These are phyloP conservation scores for Cotesia vestalis DNA, from an alignment of 1,140 invertebrate genomes.

Conservation along the genomic window DNA sequence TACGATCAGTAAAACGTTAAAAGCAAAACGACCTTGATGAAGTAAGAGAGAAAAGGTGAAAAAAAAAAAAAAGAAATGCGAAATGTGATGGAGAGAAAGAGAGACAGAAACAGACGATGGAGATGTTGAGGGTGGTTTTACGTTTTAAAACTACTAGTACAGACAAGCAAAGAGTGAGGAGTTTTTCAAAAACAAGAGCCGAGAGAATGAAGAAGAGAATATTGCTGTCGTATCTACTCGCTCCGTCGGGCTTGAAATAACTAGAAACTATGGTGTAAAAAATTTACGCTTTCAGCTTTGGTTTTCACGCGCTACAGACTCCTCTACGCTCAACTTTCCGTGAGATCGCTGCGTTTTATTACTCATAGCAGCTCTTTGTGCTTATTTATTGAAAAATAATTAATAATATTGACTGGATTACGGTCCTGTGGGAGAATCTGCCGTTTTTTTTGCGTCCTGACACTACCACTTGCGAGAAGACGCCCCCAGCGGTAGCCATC, in stretches of 20 bases:
- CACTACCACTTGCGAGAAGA: no score
- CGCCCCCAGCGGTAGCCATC: no score
- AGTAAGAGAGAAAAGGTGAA: no score
- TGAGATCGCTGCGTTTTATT: slow-evolving; percentile 11
- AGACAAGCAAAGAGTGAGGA: no score
- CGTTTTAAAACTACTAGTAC: no score
- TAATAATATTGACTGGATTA: no score
- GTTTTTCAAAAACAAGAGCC: slow-evolving; percentile 4
- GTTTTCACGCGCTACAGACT: slow-evolving; percentile 17
- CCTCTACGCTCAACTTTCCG: not conserved
- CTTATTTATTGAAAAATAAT: slow-evolving; percentile 1
- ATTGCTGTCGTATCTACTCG: not conserved
- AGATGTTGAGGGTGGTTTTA: no score
- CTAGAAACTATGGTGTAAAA: slow-evolving; percentile 7
- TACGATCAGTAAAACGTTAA: no score
- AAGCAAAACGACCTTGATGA: no score
- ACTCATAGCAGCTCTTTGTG: not conserved
- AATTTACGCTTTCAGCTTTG: slow-evolving; percentile 17
- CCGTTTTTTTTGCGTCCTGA: not conserved
- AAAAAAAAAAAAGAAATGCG: no score
- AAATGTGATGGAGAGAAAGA: no score
- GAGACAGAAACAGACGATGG: no score
- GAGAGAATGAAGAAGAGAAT: not conserved
- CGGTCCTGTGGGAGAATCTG: not conserved
- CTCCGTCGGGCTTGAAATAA: slow-evolving; percentile 20